Percentiles rank a stretch among this genome's conserved stretches.
These are phyloP conservation scores for Paraplagusia blochii DNA, from an alignment of 2,113 vertebrate species.

Conservation along the genomic window DNA sequence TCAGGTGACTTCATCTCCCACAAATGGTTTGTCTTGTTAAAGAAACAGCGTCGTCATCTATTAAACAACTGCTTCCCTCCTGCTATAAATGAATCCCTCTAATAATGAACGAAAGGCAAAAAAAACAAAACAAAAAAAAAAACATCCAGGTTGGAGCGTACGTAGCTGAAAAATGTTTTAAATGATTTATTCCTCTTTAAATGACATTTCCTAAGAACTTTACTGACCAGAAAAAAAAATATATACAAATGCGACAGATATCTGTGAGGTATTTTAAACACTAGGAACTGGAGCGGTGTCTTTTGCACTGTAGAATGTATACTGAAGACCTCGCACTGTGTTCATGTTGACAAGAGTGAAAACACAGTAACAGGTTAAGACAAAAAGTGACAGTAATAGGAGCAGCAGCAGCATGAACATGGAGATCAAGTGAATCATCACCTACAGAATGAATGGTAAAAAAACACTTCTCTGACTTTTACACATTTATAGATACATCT, in stretches of 20 bases:
- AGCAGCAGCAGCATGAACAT: not conserved
- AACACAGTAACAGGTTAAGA: not conserved
- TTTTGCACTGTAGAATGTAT: not conserved
- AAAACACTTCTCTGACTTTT: not conserved
- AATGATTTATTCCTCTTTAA: not conserved
- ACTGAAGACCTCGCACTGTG: conserved; percentile 1
- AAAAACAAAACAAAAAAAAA: no score
- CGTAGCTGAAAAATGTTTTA: not conserved
- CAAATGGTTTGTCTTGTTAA: conserved; percentile 16
- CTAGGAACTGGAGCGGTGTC: not conserved
- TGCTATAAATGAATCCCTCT: no score
- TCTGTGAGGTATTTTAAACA: not conserved
- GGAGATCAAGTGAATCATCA: not conserved
- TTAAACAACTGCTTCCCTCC: no score
- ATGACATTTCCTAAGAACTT: not conserved
- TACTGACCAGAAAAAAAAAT: no score
- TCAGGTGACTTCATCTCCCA: conserved; percentile 19
- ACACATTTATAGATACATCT: not conserved
- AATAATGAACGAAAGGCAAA: no score
- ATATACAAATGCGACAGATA: not conserved
- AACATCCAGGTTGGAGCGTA: not conserved
- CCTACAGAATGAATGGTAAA: not conserved
- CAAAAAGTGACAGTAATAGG: not conserved
- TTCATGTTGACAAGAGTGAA: not conserved
- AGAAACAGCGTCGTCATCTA: conserved; percentile 2